Conservation (phyloP, 2,797 vertebrate species). For the Poliocrania exsul region DNA sequence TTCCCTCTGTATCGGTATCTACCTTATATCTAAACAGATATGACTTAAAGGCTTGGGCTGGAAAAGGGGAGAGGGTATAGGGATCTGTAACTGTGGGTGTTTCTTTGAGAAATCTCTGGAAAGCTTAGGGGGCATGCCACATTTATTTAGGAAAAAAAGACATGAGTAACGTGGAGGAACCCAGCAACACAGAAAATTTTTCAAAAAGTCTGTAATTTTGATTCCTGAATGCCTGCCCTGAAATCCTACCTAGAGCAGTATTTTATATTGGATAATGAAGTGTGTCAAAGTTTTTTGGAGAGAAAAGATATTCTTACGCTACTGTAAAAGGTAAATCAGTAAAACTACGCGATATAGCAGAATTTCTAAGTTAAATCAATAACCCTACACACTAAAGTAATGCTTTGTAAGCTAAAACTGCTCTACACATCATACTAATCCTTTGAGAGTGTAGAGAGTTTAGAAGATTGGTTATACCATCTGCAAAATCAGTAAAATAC, state of each 20-base stretch:
- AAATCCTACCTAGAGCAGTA: conserved; percentile 11
- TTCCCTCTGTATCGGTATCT: not conserved
- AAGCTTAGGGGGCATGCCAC: not conserved
- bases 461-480: conserved; percentile 53
- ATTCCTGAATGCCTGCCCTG: not conserved
- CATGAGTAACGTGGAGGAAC: not conserved
- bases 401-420: conserved; percentile 69
- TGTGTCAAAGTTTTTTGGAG: conserved; percentile 31
- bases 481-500: conserved; percentile 65
- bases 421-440: conserved; percentile 60
- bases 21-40: not conserved
- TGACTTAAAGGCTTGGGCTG: not conserved
- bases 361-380: conserved; percentile 70
- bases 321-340: conserved; percentile 56
- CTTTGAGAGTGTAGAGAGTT: conserved; percentile 57
- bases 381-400: conserved; percentile 42
- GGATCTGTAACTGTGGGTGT: not conserved
- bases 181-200: not conserved
- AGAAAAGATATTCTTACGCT: conserved; percentile 36
- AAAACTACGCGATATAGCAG: conserved; percentile 56
- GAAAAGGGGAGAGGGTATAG: not conserved
- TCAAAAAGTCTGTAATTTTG: not conserved
- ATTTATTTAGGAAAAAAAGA: not conserved
- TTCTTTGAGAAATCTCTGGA: conserved; percentile 10
- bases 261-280: conserved; percentile 38